Evolutionary conservation across 2,113 vertebrate species (phyloP).

Genomic region (Xenus cinereus): DNA sequence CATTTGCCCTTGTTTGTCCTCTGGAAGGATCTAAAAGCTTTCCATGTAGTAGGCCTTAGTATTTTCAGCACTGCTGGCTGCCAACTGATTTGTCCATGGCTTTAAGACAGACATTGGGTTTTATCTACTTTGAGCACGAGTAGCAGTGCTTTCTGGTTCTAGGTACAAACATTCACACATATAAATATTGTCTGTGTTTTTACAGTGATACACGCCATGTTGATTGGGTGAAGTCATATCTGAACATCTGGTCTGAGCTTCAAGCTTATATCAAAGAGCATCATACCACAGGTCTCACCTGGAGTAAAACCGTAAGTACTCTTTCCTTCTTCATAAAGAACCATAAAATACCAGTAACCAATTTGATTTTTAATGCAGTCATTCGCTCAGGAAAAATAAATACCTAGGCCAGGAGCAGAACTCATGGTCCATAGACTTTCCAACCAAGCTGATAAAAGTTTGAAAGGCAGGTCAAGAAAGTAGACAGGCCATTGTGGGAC

Average conservation of each 20-base stretch:
- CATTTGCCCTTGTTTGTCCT: neutral
- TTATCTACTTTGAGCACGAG: neutral
- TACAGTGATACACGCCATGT: slow-evolving; percentile 88
- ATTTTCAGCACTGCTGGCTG: neutral
- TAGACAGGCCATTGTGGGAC: neutral
- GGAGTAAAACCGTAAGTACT: slow-evolving; percentile 90
- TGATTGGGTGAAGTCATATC: slow-evolving; percentile 94
- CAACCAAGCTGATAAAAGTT: neutral
- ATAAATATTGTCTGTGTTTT: neutral
- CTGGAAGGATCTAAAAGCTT: neutral
- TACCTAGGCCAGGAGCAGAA: neutral
- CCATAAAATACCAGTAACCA: neutral
- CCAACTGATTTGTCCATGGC: neutral
- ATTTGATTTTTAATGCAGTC: neutral
- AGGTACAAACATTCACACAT: neutral
- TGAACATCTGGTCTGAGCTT: slow-evolving; percentile 93
- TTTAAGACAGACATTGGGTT: neutral
- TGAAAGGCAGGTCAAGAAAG: neutral
- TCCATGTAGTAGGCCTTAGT: neutral
- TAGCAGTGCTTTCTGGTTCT: neutral
- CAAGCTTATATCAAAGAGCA: slow-evolving; percentile 94
- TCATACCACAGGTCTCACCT: slow-evolving; percentile 90
- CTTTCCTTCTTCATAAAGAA: neutral
- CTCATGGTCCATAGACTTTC: neutral
- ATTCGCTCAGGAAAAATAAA: neutral